Conservation (phyloP, 2,113 vertebrate species). For the Butorides virescens region DNA sequence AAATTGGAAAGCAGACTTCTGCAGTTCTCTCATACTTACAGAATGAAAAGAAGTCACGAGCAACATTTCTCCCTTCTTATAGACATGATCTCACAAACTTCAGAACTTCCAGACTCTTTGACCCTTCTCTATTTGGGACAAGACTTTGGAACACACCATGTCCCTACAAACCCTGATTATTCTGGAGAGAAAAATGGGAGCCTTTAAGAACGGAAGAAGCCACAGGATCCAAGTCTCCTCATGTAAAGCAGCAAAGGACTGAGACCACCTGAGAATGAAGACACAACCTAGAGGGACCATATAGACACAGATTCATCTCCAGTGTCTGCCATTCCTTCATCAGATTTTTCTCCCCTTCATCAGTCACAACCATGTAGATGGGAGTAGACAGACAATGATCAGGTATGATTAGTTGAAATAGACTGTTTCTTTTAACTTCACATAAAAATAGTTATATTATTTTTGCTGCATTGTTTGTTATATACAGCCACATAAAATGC, state of each 20-base stretch:
- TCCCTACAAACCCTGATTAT: not conserved
- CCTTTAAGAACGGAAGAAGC: not conserved
- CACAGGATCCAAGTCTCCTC: not conserved
- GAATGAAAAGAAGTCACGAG: not conserved
- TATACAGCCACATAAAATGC: not conserved
- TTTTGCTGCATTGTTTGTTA: not conserved
- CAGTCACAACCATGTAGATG: rapidly evolving
- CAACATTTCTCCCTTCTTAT: not conserved
- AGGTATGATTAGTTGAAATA: not conserved
- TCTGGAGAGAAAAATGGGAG: rapidly evolving
- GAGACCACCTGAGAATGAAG: not conserved
- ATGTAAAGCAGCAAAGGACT: not conserved
- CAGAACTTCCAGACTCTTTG: not conserved
- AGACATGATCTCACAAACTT: not conserved
- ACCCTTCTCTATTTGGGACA: not conserved
- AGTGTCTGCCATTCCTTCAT: not conserved
- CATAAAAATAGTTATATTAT: not conserved
- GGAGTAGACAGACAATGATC: not conserved
- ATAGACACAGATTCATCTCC: not conserved
- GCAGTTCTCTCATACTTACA: not conserved
- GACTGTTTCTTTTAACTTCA: not conserved
- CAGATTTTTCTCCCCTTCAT: not conserved
- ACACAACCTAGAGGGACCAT: not conserved
- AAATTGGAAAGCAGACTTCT: not conserved
- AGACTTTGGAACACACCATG: not conserved